Percentiles rank a stretch among this genome's conserved stretches.
phyloP scores from a whole-genome alignment of 2,888 invertebrate genomes.

The Stegophylla sp. region DNA sequence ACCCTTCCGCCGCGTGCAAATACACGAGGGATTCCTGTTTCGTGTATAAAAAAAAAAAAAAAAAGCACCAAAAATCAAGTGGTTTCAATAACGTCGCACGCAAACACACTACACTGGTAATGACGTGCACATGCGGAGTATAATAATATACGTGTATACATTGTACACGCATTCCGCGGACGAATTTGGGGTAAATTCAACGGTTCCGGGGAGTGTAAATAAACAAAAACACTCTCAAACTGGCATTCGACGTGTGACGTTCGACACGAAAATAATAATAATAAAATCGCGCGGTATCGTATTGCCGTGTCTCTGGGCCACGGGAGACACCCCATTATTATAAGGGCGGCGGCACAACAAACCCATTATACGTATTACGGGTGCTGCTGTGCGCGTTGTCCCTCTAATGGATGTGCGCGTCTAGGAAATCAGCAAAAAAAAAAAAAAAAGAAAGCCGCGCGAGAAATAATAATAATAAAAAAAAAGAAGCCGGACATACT shows the following conservation, averaged over 20 bases:
- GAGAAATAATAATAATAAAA: too few relatives aligned
- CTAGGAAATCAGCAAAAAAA: constrained; percentile 24
- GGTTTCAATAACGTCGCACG: not conserved
- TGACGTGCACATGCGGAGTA: not conserved
- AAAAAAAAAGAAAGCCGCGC: too few relatives aligned
- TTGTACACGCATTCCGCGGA: not conserved
- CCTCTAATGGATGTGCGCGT: constrained; percentile 40
- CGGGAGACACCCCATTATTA: constrained; percentile 1
- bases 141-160: not conserved
- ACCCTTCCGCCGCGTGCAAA: constrained; percentile 51
- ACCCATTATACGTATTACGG: constrained; percentile 1
- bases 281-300: constrained; percentile 37
- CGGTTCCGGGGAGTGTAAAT: constrained; percentile 47
- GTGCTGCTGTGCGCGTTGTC: not conserved
- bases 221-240: constrained; percentile 54
- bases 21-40: constrained; percentile 51
- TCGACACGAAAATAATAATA: constrained; percentile 32
- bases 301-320: constrained; percentile 1
- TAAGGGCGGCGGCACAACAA: not conserved
- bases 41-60: constrained; percentile 31
- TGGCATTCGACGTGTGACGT: constrained; percentile 34
- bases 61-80: constrained; percentile 44
- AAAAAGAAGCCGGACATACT: too few relatives aligned
- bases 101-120: not conserved
- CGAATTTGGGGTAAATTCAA: constrained; percentile 34